These are phyloP conservation scores for Paracentrotus lividus DNA, from an alignment of 53 echinoderm and acorn worm genomes.

Conservation along the genomic window DNA sequence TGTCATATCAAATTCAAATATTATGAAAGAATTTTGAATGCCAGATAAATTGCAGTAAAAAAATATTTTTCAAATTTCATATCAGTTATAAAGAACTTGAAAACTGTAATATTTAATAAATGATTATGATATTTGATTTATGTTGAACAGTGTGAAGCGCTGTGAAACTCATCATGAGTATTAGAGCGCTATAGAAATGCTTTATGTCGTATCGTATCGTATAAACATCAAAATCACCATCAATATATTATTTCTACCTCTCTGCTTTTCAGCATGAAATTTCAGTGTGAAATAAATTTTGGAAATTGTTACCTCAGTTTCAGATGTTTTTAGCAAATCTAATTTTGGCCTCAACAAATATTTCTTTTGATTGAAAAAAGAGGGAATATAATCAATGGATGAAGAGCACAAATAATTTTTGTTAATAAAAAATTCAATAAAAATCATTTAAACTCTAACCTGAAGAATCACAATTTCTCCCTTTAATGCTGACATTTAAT, in stretches of 20 bases:
- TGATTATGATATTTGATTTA: too few relatives aligned
- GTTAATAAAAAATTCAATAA: not conserved
- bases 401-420: not conserved
- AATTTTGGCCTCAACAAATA: not conserved
- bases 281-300: too few relatives aligned
- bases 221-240: not conserved
- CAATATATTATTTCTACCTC: not conserved
- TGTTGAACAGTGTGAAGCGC: too few relatives aligned
- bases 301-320: too few relatives aligned
- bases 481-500: too few relatives aligned
- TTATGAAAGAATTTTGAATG: slow-evolving; percentile 5
- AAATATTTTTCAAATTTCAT: slow-evolving; percentile 9
- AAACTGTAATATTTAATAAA: too few relatives aligned
- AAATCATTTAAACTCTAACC: not conserved
- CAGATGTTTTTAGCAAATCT: not conserved
- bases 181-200: not conserved
- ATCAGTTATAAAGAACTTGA: too few relatives aligned
- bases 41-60: not conserved
- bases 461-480: too few relatives aligned
- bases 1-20: slow-evolving; percentile 7
- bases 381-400: not conserved
- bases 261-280: not conserved
- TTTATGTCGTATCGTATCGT: not conserved
- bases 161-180: not conserved
- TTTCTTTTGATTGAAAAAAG: not conserved